Evolutionary conservation across 1,140 invertebrate species (phyloP), one percentile per base, ranked within the genome.

Genomic region (Drosophila busckii): DNA sequence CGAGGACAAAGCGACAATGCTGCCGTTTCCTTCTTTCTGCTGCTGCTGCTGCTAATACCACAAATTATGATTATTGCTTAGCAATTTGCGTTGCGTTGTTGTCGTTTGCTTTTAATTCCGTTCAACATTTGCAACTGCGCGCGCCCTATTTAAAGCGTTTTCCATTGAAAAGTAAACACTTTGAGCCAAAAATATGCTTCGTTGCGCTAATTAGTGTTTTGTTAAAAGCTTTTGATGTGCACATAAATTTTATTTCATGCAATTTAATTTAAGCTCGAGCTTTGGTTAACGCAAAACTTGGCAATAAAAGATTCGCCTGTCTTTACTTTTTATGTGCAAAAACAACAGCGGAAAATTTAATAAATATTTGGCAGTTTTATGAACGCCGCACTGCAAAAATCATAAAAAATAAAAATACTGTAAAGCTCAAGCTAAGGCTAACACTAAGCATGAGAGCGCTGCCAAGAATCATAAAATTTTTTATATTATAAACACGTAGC

Each of bases 41-140:
- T 49, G 15, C 25, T 44, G 29, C 28, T 16, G 37, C 49, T 17
- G 44, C 34, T 80, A 78, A 80, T 73, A 50, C 75, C 59, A 34
- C 68, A 80, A 80, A 80, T 80, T 80, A 80, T 80, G 64, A 69
- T 80, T 82, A 80, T 80, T 80, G 75, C 75, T 65, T 69, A 65
- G 59, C 70, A 73, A 64, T 73, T 80, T 71, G n/a, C 41, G 23
- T 26, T 41, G 49, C 7, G 22, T 7, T 38, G 8, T 19, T 16
- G 10, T 46, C 10, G 20, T n/a, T 44, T 55, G 37, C 16, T 58
- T 78, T 70, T 67, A 66, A 78, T 70, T 70, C 67, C 20, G 17
- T 10, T 13, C 50, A 70, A 46, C 42, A 65, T 59, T 59, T 49
- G 28, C 28, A 48, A n/a, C n/a, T 32, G 48, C 29, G 17, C 29